phyloP scores from a whole-genome alignment of 1,140 invertebrate species.

The Lordiphosa stackelbergi region DNA sequence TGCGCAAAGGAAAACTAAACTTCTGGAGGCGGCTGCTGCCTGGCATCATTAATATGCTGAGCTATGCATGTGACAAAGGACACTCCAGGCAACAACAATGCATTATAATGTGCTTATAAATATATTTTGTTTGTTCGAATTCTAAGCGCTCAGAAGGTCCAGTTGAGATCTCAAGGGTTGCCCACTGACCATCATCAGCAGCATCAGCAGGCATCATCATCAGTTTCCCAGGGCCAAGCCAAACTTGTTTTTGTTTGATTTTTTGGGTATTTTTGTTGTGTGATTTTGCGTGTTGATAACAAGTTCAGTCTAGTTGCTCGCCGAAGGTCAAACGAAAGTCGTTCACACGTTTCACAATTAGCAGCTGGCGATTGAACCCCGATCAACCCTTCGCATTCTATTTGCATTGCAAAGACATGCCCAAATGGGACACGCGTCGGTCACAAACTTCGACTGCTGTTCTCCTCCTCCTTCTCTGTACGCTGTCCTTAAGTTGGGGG shows the following conservation, averaged over 20 bases:
- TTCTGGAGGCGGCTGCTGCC: slow-evolving; percentile 7
- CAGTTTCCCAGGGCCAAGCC: slow-evolving; percentile 42
- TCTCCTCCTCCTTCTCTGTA: slow-evolving; percentile 7
- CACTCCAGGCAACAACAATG: slow-evolving; percentile 55
- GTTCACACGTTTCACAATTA: slow-evolving; percentile 73
- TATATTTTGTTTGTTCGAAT: slow-evolving; percentile 41
- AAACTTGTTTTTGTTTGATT: slow-evolving; percentile 65
- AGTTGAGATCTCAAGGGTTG: slow-evolving; percentile 56
- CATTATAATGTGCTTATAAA: slow-evolving; percentile 74
- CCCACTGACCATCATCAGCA: neutral
- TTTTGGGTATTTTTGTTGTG: slow-evolving; percentile 36
- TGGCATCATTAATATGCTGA: slow-evolving; percentile 70
- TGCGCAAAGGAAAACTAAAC: slow-evolving; percentile 56
- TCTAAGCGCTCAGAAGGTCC: slow-evolving; percentile 24
- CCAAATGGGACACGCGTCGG: slow-evolving; percentile 61
- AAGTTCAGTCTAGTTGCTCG: slow-evolving; percentile 40
- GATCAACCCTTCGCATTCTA: slow-evolving; percentile 32
- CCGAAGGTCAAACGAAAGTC: slow-evolving; percentile 62
- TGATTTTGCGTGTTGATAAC: slow-evolving; percentile 56
- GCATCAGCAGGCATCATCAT: slow-evolving; percentile 6
- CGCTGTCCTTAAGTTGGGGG: slow-evolving; percentile 3
- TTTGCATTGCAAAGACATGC: slow-evolving; percentile 23
- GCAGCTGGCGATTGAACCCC: slow-evolving; percentile 59
- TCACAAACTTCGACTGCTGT: slow-evolving; percentile 22
- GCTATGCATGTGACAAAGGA: slow-evolving; percentile 70